Percentiles rank a stretch among this genome's conserved stretches.
Conservation (phyloP, 2,797 vertebrate genomes). For the Phaenicophaeus curvirostris region DNA sequence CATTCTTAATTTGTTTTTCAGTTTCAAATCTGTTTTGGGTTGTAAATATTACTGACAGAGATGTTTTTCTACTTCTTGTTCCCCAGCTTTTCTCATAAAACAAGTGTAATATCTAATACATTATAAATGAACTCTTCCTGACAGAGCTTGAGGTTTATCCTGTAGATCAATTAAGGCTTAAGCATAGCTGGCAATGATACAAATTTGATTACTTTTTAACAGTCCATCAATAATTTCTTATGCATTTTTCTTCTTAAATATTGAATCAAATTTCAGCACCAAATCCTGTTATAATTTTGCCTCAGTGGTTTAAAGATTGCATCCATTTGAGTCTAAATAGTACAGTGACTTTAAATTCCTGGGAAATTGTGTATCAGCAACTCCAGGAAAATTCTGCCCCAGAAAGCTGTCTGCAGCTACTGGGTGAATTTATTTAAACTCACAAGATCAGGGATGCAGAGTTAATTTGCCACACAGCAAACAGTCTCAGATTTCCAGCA, state of each 20-base stretch:
- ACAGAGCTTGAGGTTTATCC: background rate
- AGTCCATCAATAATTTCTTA: background rate
- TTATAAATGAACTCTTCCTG: constrained; percentile 13
- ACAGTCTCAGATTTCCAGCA: background rate
- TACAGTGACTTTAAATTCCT: background rate
- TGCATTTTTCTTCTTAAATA: background rate
- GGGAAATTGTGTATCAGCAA: background rate
- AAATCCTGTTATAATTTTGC: background rate
- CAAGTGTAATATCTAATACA: background rate
- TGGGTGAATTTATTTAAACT: background rate
- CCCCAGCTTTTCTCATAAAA: background rate
- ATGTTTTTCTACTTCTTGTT: background rate
- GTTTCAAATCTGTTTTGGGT: constrained; percentile 54
- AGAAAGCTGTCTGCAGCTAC: background rate
- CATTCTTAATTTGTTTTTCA: constrained; percentile 28
- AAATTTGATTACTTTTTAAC: constrained; percentile 33
- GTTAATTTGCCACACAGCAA: background rate
- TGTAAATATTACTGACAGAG: constrained; percentile 38
- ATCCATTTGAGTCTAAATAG: background rate
- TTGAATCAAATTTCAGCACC: background rate
- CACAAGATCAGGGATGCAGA: background rate
- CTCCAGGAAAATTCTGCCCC: background rate
- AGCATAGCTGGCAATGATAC: background rate
- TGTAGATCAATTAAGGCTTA: constrained; percentile 29
- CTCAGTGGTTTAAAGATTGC: background rate